Base-by-base conservation (phyloP, 2,888 invertebrate species). In the Dynastes hyllus region DNA sequence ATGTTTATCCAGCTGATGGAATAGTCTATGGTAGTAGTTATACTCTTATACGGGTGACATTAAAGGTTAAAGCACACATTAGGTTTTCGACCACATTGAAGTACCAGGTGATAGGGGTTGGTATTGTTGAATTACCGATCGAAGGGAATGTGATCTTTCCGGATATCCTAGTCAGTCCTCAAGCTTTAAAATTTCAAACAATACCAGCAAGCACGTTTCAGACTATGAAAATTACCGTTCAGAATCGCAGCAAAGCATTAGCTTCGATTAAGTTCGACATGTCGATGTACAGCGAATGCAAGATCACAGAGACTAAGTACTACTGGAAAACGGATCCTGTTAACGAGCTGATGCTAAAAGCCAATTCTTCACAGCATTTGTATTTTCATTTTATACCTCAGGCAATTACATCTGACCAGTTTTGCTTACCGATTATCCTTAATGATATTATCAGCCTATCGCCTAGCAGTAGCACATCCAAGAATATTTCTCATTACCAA, bases 121-220 rank as follows among this genome's bases (percentile, higher is more conserved):
- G 45, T 1, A 40, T 40, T 16, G 53, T 55, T 2, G 77, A 71
- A 58, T 29, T 79, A 9, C 63, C 37, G 8, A 27, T 79, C 2
- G 9, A n/a, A n/a, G 77, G 77, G n/a, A 40, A 70, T 45, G 76
- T 79, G 9, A 65, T 79, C 1, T 79, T 55, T 55, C 79, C 79
- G 16, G 66, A 77, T n/a, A 45, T 79, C 11, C 55, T 32, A 4
- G 55, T 79, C 4, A 71, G 32, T 51, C 79, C 79, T 9, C 6
- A 16, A 8, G 22, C 3, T 4, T 53, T 77, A n/a, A 29, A 70
- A 16, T 77, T 79, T 3, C 40, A 63, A n/a, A 79, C 77, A 22
- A 79, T 79, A 27, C 71, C 79, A 6, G 50, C 77, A 2, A 71
- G 65, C 51, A 63, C 32, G 6, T 37, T 53, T 2, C 65, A 63